Evolutionary conservation across 2,888 invertebrate genomes (phyloP).

Genomic region (Cosmia trapezina): DNA sequence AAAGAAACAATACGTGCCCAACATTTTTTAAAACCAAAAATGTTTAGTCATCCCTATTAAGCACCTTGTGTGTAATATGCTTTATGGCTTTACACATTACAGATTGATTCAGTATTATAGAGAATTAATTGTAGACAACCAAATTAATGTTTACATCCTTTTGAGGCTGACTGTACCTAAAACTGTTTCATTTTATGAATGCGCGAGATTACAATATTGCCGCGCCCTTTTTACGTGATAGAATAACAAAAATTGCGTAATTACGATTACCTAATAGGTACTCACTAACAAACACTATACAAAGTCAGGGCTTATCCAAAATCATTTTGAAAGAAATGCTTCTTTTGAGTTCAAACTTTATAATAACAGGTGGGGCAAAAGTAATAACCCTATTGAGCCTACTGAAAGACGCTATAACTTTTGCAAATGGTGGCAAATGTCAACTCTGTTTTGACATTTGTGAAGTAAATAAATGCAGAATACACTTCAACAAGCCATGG

Average conservation of each 20-base stretch:
- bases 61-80: background rate
- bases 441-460: too few species aligned
- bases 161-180: background rate
- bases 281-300: background rate
- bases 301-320: background rate
- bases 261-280: background rate
- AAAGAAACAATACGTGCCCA: too few species aligned
- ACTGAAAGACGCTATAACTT: too few species aligned
- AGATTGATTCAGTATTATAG: background rate
- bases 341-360: background rate
- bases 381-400: too few species aligned
- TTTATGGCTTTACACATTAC: too few species aligned
- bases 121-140: background rate
- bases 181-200: slow-evolving; percentile 10
- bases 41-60: too few species aligned
- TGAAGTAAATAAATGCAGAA: too few species aligned
- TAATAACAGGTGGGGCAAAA: too few species aligned
- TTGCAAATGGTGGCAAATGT: too few species aligned
- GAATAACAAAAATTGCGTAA: background rate
- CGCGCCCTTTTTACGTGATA: slow-evolving; percentile 3
- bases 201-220: background rate
- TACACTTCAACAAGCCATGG: too few species aligned
- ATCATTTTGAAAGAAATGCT: background rate
- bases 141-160: background rate
- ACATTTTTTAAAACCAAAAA: too few species aligned